Base-by-base conservation (phyloP, 2,113 vertebrate genomes). In the Pygathrix nemaeus region DNA sequence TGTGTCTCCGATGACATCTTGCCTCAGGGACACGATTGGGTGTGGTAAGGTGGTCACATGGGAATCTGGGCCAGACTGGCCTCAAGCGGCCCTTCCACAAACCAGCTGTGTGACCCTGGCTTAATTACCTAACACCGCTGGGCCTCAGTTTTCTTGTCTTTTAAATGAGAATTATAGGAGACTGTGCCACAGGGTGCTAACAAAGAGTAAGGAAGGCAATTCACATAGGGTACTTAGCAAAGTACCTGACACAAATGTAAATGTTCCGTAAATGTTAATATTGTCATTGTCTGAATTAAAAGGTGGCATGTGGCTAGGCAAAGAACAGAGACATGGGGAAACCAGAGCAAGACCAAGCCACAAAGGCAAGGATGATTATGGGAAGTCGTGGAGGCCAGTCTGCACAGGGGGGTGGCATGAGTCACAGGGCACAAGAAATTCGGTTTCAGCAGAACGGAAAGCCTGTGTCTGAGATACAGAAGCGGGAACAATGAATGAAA, bases 391-490 rank as follows among this genome's bases (percentile, higher is more conserved):
- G 30, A 3, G n/a, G 23, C 68, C 11, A 0, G 70, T 8, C 11
- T 9, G 6, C 32, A 11, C 0, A 4, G 52, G 45, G 35, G n/a
- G n/a, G 17, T 4, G 38, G 48, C 0, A 2, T 38, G 80, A 40
- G 17, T 2, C 7, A 1, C 38, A 30, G 75, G 55, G 23, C 0
- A 11, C 20, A 30, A 4, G 61, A 7, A 17, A 48, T 18, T 1
- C 23, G 10, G 61, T 16, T 43, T 50, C 7, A 17, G 68, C 38
- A 43, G 55, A 10, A 66, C 2, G 6, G 83, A 57, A 50, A 50
- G 57, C 68, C 38, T 18, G 0, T 0, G 2, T 4, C 0, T 0
- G 14, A 84, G 76, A 86, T 1, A 3, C 3, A 50, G 57, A 2
- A 18, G 40, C 0, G 20, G 1, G 30, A 55, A 75, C 8, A 30